A percentile compares a stretch with the other conserved stretches of the same genome.
phyloP scores from a whole-genome alignment of 2,888 invertebrate genomes.

The Tetropium fuscum region DNA sequence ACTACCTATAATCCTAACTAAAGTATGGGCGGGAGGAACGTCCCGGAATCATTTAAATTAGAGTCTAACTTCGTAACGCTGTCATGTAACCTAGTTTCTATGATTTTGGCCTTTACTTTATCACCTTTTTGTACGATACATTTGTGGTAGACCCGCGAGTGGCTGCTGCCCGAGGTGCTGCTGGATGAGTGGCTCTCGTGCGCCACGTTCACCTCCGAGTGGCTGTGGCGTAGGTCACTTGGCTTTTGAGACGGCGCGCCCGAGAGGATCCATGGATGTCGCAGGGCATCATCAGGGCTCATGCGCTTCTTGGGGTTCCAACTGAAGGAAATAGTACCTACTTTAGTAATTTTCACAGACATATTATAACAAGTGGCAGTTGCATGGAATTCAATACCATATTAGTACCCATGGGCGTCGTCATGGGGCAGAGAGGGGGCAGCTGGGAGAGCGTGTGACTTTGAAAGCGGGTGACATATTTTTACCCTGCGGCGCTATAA shows the following conservation, averaged over 20 bases:
- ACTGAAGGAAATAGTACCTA: conserved; percentile 71
- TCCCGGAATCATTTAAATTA: conserved; percentile 73
- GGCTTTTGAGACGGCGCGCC: conserved; percentile 51
- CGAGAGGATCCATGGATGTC: conserved; percentile 84
- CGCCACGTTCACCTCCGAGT: conserved; percentile 66
- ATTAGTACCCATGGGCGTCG: too few species aligned
- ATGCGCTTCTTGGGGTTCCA: conserved; percentile 94
- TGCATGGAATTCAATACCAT: too few species aligned
- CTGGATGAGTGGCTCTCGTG: conserved; percentile 60
- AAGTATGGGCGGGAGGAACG: conserved; percentile 74
- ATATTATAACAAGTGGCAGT: too few species aligned
- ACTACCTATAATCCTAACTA: conserved; percentile 52
- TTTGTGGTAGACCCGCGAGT: conserved; percentile 58
- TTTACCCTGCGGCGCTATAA: too few species aligned
- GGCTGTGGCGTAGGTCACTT: conserved; percentile 68
- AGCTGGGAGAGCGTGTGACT: too few species aligned
- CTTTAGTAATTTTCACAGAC: too few species aligned
- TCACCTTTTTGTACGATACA: conserved; percentile 59
- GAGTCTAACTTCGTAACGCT: conserved; percentile 63
- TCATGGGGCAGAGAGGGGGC: too few species aligned
- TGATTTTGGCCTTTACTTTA: conserved; percentile 63
- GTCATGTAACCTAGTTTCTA: conserved; percentile 61
- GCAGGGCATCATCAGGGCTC: conserved; percentile 91
- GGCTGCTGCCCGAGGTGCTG: conserved; percentile 60
- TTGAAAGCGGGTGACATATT: too few species aligned